These are phyloP conservation scores for Batillaria attramentaria DNA, from an alignment of 1,140 invertebrate genomes.

Conservation along the genomic window DNA sequence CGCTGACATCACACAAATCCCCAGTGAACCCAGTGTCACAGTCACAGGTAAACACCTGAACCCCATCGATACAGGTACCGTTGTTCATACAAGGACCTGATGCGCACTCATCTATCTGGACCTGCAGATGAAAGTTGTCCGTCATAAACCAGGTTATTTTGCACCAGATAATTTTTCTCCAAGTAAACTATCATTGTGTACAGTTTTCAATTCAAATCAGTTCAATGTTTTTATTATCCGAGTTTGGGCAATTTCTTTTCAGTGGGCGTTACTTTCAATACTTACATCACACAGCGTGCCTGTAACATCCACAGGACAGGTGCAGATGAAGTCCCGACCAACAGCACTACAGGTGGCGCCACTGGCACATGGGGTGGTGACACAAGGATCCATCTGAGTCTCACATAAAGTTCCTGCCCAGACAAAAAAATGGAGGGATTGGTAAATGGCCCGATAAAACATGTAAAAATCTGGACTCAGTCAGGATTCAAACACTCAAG, in stretches of 20 bases:
- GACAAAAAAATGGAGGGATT: neutral
- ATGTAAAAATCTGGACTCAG: neutral
- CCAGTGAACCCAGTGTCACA: slow-evolving; percentile 48
- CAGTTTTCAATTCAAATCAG: too few relatives aligned
- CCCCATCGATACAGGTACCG: slow-evolving; percentile 88
- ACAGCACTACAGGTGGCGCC: slow-evolving; percentile 32
- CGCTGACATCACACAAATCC: slow-evolving; percentile 38
- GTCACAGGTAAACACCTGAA: slow-evolving; percentile 41
- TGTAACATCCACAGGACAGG: slow-evolving; percentile 39
- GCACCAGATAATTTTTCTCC: too few relatives aligned
- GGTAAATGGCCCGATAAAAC: too few relatives aligned
- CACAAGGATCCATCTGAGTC: slow-evolving; percentile 87
- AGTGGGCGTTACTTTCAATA: neutral
- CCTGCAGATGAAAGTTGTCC: too few relatives aligned
- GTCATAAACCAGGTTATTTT: too few relatives aligned
- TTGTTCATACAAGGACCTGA: slow-evolving; percentile 86
- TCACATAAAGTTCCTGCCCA: slow-evolving; percentile 89
- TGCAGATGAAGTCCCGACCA: slow-evolving; percentile 31
- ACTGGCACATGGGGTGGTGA: slow-evolving; percentile 26
- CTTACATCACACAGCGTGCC: slow-evolving; percentile 40
- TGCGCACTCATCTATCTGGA: slow-evolving; percentile 75
- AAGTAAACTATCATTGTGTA: too few relatives aligned
- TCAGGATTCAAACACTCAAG: slow-evolving; percentile 5
- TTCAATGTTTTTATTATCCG: neutral
- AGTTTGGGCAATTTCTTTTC: neutral